Evolutionary conservation across 2,797 vertebrate species (phyloP).

Genomic region (Trichosurus vulpecula): DNA sequence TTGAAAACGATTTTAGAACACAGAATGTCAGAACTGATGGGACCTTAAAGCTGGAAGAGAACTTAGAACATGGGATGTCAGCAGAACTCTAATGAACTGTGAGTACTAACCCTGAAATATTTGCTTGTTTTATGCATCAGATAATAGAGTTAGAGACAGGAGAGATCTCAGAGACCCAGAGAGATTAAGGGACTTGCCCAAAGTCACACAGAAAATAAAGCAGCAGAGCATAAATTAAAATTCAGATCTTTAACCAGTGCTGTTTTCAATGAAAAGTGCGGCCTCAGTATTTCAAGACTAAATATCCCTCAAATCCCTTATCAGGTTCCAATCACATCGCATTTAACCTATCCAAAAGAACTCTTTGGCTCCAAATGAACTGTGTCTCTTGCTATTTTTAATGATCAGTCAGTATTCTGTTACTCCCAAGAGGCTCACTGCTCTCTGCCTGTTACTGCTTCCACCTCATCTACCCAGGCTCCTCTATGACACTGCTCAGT

Average conservation of each 20-base stretch:
- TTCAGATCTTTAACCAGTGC: not conserved
- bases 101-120: not conserved
- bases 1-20: not conserved
- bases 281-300: conserved; percentile 8
- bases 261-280: not conserved
- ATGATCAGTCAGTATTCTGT: not conserved
- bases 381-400: not conserved
- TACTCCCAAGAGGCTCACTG: not conserved
- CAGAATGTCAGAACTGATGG: not conserved
- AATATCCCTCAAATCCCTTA: not conserved
- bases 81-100: not conserved
- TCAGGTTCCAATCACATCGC: not conserved
- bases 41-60: not conserved
- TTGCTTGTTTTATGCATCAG: not conserved
- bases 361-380: conserved; percentile 1
- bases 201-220: not conserved
- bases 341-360: conserved; percentile 15
- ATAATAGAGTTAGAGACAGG: not conserved
- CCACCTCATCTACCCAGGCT: not conserved
- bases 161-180: not conserved
- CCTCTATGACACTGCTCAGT: not conserved
- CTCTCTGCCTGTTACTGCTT: too few relatives aligned
- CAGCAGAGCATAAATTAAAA: not conserved
- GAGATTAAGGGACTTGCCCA: not conserved
- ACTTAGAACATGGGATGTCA: not conserved